These are phyloP conservation scores for Heliconius cydno DNA, from an alignment of 2,888 invertebrate genomes.

Conservation along the genomic window DNA sequence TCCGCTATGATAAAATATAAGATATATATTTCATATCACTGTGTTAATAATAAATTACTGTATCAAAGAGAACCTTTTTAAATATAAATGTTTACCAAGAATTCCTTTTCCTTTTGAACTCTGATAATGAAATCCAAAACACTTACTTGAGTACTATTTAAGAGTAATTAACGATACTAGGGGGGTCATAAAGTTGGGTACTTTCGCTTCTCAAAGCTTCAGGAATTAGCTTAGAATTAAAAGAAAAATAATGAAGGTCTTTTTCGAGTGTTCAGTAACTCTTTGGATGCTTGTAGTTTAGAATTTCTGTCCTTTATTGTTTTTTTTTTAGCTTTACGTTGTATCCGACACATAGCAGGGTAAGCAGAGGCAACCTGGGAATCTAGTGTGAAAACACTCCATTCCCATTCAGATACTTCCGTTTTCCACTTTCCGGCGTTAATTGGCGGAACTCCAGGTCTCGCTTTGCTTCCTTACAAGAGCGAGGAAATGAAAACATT, in stretches of 20 bases:
- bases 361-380: no score
- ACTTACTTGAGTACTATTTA: constrained; percentile 9
- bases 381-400: no score
- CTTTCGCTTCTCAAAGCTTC: background rate
- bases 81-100: background rate
- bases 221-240: constrained; percentile 4
- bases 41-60: background rate
- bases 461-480: background rate
- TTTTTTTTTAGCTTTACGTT: no score
- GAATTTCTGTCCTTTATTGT: background rate
- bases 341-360: no score
- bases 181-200: constrained; percentile 17
- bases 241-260: background rate
- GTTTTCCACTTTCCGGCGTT: background rate
- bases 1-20: background rate
- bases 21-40: background rate
- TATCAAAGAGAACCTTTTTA: background rate
- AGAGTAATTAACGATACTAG: constrained; percentile 13
- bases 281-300: background rate
- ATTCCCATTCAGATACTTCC: no score
- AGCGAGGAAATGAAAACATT: background rate
- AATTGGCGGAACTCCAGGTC: background rate
- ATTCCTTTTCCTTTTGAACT: background rate
- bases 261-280: background rate
- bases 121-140: constrained; percentile 5